These are phyloP conservation scores for Harpagifer antarcticus DNA, from an alignment of 2,797 vertebrate genomes.

Conservation along the genomic window DNA sequence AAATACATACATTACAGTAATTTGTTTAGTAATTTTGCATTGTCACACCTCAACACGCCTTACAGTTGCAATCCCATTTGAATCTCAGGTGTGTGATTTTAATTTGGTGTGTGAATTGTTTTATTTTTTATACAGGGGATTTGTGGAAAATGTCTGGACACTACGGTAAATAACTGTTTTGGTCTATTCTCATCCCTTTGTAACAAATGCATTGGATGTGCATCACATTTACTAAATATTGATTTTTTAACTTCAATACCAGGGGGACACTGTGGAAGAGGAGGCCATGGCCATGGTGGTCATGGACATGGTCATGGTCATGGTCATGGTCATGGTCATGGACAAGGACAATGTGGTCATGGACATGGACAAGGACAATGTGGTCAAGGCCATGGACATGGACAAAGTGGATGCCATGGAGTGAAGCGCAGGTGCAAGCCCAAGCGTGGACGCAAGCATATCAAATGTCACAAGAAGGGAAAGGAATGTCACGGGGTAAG, in stretches of 20 bases:
- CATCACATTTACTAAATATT: background rate
- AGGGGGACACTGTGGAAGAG: background rate
- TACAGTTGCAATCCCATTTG: background rate
- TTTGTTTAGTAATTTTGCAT: background rate
- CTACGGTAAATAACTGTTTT: slow-evolving; percentile 16
- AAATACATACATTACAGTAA: background rate
- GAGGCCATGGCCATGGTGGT: rapidly evolving
- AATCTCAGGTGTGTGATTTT: background rate
- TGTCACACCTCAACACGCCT: background rate
- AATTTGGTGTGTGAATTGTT: background rate
- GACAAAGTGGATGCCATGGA: background rate
- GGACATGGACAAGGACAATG: background rate
- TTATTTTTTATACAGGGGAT: background rate
- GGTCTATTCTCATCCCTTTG: background rate
- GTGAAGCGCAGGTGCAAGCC: background rate
- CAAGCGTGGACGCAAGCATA: slow-evolving; percentile 45
- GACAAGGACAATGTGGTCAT: background rate
- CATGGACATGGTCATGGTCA: background rate
- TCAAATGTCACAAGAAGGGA: slow-evolving; percentile 59
- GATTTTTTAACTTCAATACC: background rate
- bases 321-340: background rate
- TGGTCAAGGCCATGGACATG: background rate
- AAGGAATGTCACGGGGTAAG: slow-evolving; percentile 53
- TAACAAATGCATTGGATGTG: background rate
- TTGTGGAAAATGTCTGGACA: slow-evolving; percentile 7